Evolutionary conservation across 2,888 invertebrate species (phyloP).

Genomic region (Drosophila cyrtoloma): DNA sequence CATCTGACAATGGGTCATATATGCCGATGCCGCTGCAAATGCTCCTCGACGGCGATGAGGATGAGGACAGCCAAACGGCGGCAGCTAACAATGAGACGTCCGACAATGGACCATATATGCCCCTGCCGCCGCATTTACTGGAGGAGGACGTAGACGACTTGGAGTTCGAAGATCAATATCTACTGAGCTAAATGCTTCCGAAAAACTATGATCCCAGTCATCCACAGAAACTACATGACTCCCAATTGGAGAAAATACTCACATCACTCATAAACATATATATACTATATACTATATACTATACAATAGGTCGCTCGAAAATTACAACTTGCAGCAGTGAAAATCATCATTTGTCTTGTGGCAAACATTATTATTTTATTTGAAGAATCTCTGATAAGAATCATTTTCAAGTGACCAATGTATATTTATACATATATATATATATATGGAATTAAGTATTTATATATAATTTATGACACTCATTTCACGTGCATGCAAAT

Average conservation of each 20-base stretch:
- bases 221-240: conserved; percentile 27
- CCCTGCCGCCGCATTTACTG: conserved; percentile 70
- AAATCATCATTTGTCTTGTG: background rate
- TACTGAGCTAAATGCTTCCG: conserved; percentile 52
- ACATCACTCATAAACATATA: conserved; percentile 4
- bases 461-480: conserved; percentile 28
- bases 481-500: conserved; percentile 23
- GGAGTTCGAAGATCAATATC: conserved; percentile 72
- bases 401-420: background rate
- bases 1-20: conserved; percentile 38
- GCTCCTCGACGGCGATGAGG: conserved; percentile 15
- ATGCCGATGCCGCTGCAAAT: conserved; percentile 65
- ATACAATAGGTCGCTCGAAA: background rate
- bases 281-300: background rate
- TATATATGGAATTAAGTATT: conserved; percentile 39
- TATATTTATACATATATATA: conserved; percentile 4
- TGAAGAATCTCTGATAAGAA: background rate
- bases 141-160: conserved; percentile 61
- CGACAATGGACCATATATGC: conserved; percentile 60
- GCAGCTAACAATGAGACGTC: conserved; percentile 11
- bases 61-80: conserved; percentile 2
- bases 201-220: conserved; percentile 25
- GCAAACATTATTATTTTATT: background rate
- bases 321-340: background rate
- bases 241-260: conserved; percentile 12